Percentiles rank a stretch among this genome's conserved stretches.
phyloP scores from a whole-genome alignment of 2,113 vertebrate species.

The Brachyhypopomus gauderio region DNA sequence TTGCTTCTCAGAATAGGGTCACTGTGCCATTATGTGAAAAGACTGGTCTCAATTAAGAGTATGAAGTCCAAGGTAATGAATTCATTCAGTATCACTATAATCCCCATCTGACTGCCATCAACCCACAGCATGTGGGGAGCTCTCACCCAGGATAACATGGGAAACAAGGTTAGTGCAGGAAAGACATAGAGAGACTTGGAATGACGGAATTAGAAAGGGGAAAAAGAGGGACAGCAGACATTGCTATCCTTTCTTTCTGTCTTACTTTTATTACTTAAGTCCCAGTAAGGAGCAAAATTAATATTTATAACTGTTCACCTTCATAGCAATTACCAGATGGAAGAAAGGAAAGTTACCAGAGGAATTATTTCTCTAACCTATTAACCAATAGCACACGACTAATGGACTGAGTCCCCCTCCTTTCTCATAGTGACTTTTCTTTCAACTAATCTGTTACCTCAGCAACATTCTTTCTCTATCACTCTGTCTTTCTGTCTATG shows the following conservation, averaged over 20 bases:
- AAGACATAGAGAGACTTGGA: background rate
- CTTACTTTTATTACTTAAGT: no score
- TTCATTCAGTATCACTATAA: slow-evolving; percentile 29
- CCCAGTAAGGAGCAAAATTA: no score
- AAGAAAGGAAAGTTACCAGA: no score
- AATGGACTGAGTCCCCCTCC: background rate
- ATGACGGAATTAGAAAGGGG: slow-evolving; percentile 18
- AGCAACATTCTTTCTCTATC: slow-evolving; percentile 11
- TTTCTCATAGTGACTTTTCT: slow-evolving; percentile 31
- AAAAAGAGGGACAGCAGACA: background rate
- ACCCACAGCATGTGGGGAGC: slow-evolving; percentile 12
- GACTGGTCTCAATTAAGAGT: slow-evolving; percentile 42
- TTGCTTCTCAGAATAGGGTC: slow-evolving; percentile 24
- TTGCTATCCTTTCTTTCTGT: no score
- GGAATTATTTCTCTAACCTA: no score
- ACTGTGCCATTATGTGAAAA: slow-evolving; percentile 15
- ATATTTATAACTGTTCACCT: no score
- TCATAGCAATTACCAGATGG: no score
- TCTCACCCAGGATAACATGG: background rate
- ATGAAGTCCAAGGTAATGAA: slow-evolving; percentile 34
- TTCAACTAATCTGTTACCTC: slow-evolving; percentile 30
- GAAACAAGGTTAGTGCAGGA: slow-evolving; percentile 15
- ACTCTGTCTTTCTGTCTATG: background rate
- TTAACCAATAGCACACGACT: background rate
- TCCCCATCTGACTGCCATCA: slow-evolving; percentile 36